These are phyloP conservation scores for Stichodactyla helianthus DNA, from an alignment of 64 coral and sea anemone species.

Conservation along the genomic window DNA sequence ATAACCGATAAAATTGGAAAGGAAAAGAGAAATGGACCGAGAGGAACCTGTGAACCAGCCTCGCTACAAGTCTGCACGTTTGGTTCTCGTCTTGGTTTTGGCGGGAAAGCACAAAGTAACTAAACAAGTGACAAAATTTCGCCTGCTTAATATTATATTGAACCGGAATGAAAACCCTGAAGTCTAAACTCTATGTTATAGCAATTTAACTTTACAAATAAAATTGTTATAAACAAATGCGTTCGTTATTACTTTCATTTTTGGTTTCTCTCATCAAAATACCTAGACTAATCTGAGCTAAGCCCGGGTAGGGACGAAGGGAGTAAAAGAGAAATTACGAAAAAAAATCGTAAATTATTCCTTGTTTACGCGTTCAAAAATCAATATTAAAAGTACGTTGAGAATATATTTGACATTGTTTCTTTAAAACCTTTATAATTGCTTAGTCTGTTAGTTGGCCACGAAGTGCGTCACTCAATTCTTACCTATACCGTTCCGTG, in stretches of 20 bases:
- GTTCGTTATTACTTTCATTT: not conserved
- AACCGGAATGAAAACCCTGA: not conserved
- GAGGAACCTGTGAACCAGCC: not conserved
- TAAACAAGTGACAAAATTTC: not conserved
- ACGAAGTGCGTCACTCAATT: no score
- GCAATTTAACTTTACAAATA: conserved; percentile 2
- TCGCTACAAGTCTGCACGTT: not conserved
- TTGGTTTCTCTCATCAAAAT: no score
- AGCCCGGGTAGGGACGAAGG: no score
- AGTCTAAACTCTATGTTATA: not conserved
- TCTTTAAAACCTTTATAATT: no score
- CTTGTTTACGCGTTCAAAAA: no score
- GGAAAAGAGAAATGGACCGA: not conserved
- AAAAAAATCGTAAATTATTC: no score
- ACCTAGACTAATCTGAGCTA: no score
- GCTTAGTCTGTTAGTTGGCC: no score
- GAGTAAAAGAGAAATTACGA: no score
- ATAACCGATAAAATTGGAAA: not conserved
- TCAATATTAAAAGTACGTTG: no score
- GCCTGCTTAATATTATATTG: not conserved
- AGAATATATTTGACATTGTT: no score
- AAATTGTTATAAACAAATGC: conserved; percentile 1
- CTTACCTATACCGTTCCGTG: no score
- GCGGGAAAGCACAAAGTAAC: not conserved
- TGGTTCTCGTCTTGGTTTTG: not conserved